A percentile compares a stretch with the other conserved stretches of the same genome.
Evolutionary conservation across 2,797 vertebrate species (phyloP).

Genomic region (Gadopsis marmoratus): DNA sequence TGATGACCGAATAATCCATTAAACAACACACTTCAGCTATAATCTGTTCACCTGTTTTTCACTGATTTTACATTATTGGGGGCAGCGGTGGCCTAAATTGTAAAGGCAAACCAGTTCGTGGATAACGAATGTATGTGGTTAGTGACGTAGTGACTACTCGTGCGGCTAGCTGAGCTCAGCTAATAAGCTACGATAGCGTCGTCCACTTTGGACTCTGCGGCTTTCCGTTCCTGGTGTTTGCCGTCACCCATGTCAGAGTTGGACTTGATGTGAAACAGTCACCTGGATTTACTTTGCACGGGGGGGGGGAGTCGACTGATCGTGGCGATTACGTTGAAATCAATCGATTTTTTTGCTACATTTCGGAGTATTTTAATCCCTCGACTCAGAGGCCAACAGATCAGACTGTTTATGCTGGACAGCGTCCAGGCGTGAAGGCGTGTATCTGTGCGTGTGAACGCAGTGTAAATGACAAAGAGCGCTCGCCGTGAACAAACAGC

Average conservation of each 20-base stretch:
- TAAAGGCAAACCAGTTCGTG: background rate
- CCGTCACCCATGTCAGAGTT: background rate
- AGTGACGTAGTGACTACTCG: background rate
- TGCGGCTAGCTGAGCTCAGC: background rate
- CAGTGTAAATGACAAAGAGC: background rate
- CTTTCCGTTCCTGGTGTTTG: background rate
- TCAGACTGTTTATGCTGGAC: background rate
- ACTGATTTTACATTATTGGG: background rate
- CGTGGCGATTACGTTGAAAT: background rate
- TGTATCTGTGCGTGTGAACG: background rate
- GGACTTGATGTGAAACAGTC: background rate
- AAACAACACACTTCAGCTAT: background rate
- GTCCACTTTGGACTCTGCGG: background rate
- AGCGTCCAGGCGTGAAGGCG: slow-evolving; percentile 6
- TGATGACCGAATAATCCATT: background rate
- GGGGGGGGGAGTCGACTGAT: too few species aligned
- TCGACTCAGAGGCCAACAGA: background rate
- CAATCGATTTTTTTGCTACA: background rate
- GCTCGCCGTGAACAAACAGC: background rate
- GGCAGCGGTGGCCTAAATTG: background rate
- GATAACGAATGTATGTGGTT: background rate
- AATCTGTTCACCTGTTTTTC: background rate
- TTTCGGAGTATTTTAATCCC: background rate
- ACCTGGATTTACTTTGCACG: background rate
- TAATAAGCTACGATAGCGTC: background rate